Evolutionary conservation across 2,888 invertebrate species (phyloP), one percentile per base, ranked within the genome.

Genomic region (Agrilus cyanescens): DNA sequence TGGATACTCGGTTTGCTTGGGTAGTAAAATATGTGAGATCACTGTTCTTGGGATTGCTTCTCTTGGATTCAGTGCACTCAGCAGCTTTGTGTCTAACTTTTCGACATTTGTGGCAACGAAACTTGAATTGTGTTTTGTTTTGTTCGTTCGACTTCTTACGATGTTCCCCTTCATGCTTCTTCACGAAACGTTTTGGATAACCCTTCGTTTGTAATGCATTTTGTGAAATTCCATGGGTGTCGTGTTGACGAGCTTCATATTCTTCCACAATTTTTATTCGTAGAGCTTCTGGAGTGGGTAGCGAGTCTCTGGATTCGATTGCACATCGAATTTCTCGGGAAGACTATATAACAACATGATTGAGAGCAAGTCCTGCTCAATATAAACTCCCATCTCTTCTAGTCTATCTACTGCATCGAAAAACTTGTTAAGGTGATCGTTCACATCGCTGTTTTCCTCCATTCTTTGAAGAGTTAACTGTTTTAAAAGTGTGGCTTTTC

Each of bases 401-500:
- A 64, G 41, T 46, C 60, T 62, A 34, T 58, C 57, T 4, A 64
- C 58, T 3, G 53, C 47, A 16, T 61, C 60, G 38, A 62, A 59
- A 42, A 65, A 61, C n/a, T 51, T 52, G 15, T 52, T 51, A 4
- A 63, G 36, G 45, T 63, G 62, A 7, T 57, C 55, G n/a, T 57
- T 48, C 1, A 63, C 50, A 40, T 62, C 58, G 1, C 47, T 55
- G 4, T 40, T 43, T n/a, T 61, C 56, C 12, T 39, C 30, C 61
- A 66, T 62, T 20, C 55, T 55, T 10, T 55, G 55, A 4, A 62
- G 41, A 3, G 56, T 56, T 3, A 66, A 46, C 33, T 56, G 50
- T 38, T 66, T 66, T 10, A 67, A 44, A 3, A 66, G 45, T 3
- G 58, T 62, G 0, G 63, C 65, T 44, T 66, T 66, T 16, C 59